These are phyloP conservation scores for Chaenocephalus aceratus DNA, from an alignment of 2,113 vertebrate species.

Conservation along the genomic window DNA sequence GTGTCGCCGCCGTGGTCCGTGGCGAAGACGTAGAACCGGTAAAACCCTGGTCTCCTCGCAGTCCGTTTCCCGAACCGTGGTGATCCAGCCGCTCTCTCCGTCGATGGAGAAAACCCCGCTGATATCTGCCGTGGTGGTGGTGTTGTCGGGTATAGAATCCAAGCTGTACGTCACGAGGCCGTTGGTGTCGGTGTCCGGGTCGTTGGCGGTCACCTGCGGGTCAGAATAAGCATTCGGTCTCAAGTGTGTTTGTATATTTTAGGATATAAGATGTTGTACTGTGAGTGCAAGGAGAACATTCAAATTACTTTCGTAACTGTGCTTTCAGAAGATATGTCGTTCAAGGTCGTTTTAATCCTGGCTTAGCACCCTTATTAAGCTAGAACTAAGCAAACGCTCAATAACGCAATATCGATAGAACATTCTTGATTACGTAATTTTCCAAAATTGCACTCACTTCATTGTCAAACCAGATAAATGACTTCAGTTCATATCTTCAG, in stretches of 20 bases:
- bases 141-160: conserved; percentile 80
- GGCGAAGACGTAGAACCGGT: conserved; percentile 91
- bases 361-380: neutral
- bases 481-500: too few relatives aligned
- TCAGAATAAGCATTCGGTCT: neutral
- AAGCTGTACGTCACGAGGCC: conserved; percentile 93
- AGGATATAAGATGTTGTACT: neutral
- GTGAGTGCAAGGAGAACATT: neutral
- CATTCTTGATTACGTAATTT: too few relatives aligned
- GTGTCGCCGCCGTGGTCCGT: conserved; percentile 89
- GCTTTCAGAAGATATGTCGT: neutral
- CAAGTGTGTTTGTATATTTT: too few relatives aligned
- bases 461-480: too few relatives aligned
- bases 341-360: neutral
- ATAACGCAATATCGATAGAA: neutral
- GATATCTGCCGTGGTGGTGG: conserved; percentile 74
- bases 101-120: conserved; percentile 90
- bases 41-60: conserved; percentile 88
- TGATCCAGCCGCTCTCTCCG: conserved; percentile 93
- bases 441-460: too few relatives aligned
- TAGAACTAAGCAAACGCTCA: neutral
- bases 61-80: conserved; percentile 87
- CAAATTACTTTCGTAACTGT: neutral
- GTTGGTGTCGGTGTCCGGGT: conserved; percentile 92
- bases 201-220: conserved; percentile 94